Conservation (phyloP, 2,888 invertebrate species). For the Suillia variegata region DNA sequence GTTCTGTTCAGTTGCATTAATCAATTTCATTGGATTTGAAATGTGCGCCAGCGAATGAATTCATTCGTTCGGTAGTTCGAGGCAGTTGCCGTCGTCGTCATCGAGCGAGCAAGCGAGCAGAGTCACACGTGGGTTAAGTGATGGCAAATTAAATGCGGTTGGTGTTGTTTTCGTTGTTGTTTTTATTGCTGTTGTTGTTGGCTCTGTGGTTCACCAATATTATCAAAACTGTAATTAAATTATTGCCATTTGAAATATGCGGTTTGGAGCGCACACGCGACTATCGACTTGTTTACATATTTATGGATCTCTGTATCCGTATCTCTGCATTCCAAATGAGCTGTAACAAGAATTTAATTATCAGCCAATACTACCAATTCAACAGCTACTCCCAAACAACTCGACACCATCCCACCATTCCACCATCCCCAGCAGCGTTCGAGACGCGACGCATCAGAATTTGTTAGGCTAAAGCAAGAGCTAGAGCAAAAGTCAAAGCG, state of each 20-base stretch:
- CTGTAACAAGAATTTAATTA: conserved; percentile 20
- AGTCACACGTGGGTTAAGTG: neutral
- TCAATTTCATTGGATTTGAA: too few species aligned
- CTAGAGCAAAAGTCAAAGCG: too few species aligned
- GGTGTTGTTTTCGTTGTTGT: neutral
- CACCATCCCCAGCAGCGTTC: conserved; percentile 28
- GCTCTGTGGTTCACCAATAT: conserved; percentile 15
- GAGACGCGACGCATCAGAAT: conserved; percentile 33
- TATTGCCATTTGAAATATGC: conserved; percentile 1
- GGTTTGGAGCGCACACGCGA: neutral
- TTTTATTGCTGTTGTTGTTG: conserved; percentile 4
- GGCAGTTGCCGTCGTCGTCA: too few species aligned
- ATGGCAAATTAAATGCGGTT: neutral
- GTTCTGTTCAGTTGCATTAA: too few species aligned
- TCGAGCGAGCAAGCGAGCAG: too few species aligned
- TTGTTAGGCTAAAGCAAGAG: conserved; percentile 49
- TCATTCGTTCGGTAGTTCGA: too few species aligned
- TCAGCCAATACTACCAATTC: conserved; percentile 31
- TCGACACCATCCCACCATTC: conserved; percentile 24
- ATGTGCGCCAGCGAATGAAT: too few species aligned
- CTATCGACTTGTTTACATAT: neutral
- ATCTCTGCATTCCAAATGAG: too few species aligned
- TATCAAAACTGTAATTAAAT: conserved; percentile 18
- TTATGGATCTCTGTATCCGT: too few species aligned
- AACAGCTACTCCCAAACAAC: conserved; percentile 9